Evolutionary conservation across 2,797 vertebrate species (phyloP), one percentile per base, ranked within the genome.

Genomic region (Pempheris klunzingeri): DNA sequence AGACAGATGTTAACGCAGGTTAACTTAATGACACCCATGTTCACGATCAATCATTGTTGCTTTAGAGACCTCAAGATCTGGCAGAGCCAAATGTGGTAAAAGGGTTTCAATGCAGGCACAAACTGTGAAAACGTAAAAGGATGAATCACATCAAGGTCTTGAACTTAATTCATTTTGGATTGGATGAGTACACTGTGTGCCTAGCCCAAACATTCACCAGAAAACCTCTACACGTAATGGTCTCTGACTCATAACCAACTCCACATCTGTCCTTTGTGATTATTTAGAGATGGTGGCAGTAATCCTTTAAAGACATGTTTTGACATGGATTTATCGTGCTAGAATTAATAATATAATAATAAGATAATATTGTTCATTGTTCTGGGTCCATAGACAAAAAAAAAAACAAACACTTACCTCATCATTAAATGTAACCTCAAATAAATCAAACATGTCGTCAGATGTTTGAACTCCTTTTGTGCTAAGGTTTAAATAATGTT

Each of bases 401-500:
- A 58, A 78, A 58, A 62, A 32, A 58, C 77, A 58, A 41, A 38
- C 22, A 49, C 39, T 55, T 44, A 82, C 22, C 66, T 64, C 50
- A 71, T 59, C 36, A 18, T 71, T 64, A 71, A 75, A 81, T 74
- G 64, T 41, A 68, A 57, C 53, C 68, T 60, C 15, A 71, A 63
- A 74, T 63, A 74, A 79, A 60, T 4, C 36, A 9, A 30, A 62
- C 22, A 7, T 47, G 54, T 34, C 17, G 30, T 80, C 68, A 70
- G 55, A 82, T 74, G 71, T 78, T 84, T 74, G 46, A 71, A n/a
- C 57, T 63, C 78, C 43, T 41, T 85, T 80, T 72, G 78, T 81
- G 71, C 71, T 80, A 36, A 66, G 63, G 59, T 52, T 74, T 79
- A 71, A 80, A 81, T 88, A 72, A 68, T 87, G 76, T 82, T 84